These are phyloP conservation scores for Montipora capitata DNA, from an alignment of 92 coral and sea anemone genomes.

Conservation along the genomic window DNA sequence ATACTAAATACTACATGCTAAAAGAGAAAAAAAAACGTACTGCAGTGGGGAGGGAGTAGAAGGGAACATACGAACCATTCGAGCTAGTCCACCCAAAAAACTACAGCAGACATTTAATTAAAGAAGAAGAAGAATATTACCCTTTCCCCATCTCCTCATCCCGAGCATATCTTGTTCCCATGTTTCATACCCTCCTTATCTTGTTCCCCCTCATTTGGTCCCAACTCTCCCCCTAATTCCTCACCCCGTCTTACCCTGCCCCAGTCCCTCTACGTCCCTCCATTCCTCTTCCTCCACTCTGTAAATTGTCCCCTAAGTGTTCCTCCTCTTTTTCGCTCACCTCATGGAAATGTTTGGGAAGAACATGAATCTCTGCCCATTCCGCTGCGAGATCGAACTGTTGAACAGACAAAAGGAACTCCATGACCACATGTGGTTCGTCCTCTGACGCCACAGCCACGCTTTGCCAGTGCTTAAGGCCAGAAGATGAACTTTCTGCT, in stretches of 20 bases:
- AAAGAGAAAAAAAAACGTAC: no score
- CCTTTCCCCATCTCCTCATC: not conserved
- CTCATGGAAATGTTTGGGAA: conserved; percentile 80
- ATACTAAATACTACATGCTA: no score
- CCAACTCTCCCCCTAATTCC: no score
- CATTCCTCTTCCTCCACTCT: not conserved
- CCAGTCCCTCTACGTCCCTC: not conserved
- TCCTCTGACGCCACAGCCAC: conserved; percentile 83
- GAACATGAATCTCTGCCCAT: conserved; percentile 91
- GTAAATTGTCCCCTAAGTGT: not conserved
- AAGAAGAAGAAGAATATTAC: no score
- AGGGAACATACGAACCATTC: no score
- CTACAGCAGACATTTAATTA: no score
- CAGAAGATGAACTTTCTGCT: conserved; percentile 35
- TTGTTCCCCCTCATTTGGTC: no score
- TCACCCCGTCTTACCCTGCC: no score
- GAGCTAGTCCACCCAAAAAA: no score
- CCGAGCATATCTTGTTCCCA: not conserved
- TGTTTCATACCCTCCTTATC: not conserved
- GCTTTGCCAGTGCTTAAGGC: conserved; percentile 88
- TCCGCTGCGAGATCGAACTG: conserved; percentile 92
- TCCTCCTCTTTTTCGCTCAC: conserved; percentile 31
- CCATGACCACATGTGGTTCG: conserved; percentile 82
- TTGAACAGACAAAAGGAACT: conserved; percentile 87
- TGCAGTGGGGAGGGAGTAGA: no score